These are phyloP conservation scores for Lasius fuliginosus DNA, from an alignment of 2,888 invertebrate genomes.

Conservation along the genomic window DNA sequence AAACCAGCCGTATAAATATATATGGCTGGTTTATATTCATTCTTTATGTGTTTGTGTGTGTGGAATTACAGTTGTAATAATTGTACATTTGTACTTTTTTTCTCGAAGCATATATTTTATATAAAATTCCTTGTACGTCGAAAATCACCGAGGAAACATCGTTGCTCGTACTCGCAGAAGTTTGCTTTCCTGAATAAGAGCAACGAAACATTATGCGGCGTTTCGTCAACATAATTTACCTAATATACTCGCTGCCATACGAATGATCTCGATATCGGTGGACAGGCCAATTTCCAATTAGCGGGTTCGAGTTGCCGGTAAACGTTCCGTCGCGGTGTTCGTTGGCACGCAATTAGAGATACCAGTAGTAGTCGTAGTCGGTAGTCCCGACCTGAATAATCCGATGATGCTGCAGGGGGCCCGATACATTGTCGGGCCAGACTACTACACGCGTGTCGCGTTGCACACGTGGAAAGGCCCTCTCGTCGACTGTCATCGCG, in stretches of 20 bases:
- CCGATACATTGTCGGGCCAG: conserved; percentile 56
- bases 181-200: background rate
- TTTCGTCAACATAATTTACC: background rate
- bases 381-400: conserved; percentile 43
- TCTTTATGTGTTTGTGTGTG: background rate
- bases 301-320: conserved; percentile 43
- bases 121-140: background rate
- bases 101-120: background rate
- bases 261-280: conserved; percentile 38
- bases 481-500: conserved; percentile 21
- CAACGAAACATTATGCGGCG: background rate
- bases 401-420: conserved; percentile 37
- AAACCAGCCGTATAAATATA: background rate
- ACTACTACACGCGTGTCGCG: conserved; percentile 29
- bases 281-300: conserved; percentile 49
- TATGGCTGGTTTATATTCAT: background rate
- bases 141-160: background rate
- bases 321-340: conserved; percentile 43
- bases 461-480: background rate
- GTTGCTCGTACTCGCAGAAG: background rate
- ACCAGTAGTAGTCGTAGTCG: conserved; percentile 32
- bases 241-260: background rate
- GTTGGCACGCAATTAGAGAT: conserved; percentile 46
- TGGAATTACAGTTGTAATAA: background rate
- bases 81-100: background rate